phyloP scores from a whole-genome alignment of 1,140 invertebrate species.

The Gryon sp. region DNA sequence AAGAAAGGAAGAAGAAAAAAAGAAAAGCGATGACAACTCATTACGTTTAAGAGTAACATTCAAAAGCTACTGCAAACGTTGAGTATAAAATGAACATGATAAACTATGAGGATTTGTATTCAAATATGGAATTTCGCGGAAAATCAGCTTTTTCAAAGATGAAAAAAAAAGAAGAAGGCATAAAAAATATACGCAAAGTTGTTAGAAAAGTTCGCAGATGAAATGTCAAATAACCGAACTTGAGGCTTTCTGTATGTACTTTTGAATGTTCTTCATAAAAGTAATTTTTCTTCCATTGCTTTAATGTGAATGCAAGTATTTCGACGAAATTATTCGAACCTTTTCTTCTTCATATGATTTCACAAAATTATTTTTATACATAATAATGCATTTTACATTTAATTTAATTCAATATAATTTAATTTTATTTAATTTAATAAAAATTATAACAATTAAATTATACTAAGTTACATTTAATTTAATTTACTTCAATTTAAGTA shows the following conservation, averaged over 20 bases:
- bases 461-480: no score
- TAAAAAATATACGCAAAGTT: slow-evolving; percentile 19
- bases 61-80: slow-evolving; percentile 21
- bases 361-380: no score
- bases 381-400: no score
- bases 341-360: no score
- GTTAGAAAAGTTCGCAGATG: slow-evolving; percentile 21
- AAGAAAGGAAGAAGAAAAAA: slow-evolving; percentile 44
- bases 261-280: neutral
- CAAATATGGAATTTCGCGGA: slow-evolving; percentile 35
- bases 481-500: no score
- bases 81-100: slow-evolving; percentile 33
- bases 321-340: slow-evolving; percentile 6
- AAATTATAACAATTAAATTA: no score
- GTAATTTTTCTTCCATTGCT: neutral
- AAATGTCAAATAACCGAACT: slow-evolving; percentile 20
- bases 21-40: slow-evolving; percentile 48
- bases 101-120: slow-evolving; percentile 42
- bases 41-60: slow-evolving; percentile 50
- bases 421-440: no score
- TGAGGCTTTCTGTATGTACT: neutral
- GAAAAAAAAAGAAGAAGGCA: no score
- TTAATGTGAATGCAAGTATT: neutral
- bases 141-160: slow-evolving; percentile 21
- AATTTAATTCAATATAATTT: no score